Evolutionary conservation across 2,113 vertebrate genomes (phyloP).

Genomic region (Takifugu bimaculatus): DNA sequence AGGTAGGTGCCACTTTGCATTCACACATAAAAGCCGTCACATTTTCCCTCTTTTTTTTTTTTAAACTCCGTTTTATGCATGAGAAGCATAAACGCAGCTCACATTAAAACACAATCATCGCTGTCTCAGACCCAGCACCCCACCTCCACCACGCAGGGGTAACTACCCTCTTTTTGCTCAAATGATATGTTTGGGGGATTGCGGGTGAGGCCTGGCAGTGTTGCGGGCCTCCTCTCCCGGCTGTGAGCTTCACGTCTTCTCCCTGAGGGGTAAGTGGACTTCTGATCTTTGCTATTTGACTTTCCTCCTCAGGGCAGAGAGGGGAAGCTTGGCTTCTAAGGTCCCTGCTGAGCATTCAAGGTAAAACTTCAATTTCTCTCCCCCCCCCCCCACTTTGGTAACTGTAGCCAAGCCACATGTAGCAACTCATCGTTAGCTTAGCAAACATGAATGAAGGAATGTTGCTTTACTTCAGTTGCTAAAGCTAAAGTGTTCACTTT

Average conservation of each 20-base stretch:
- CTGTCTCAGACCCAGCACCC: constrained; percentile 37
- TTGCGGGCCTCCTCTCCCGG: constrained; percentile 67
- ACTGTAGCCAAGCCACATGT: constrained; percentile 10
- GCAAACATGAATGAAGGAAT: not conserved
- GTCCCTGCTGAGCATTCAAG: constrained; percentile 73
- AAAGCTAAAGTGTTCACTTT: constrained; percentile 10
- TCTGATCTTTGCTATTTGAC: constrained; percentile 69
- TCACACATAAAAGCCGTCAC: constrained; percentile 31
- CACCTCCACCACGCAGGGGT: constrained; percentile 40
- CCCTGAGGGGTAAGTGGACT: constrained; percentile 73
- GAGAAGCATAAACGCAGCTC: constrained; percentile 44
- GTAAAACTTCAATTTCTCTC: constrained; percentile 60
- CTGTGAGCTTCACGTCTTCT: constrained; percentile 68
- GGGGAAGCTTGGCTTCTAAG: constrained; percentile 69
- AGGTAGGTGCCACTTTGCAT: constrained; percentile 77
- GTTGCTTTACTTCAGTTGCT: too few species aligned
- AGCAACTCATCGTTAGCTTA: constrained; percentile 20
- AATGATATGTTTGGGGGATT: constrained; percentile 37
- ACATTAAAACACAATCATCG: constrained; percentile 45
- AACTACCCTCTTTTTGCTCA: constrained; percentile 47
- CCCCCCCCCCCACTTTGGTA: constrained; percentile 14
- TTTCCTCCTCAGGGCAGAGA: constrained; percentile 74
- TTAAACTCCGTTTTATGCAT: constrained; percentile 62
- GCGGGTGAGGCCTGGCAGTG: constrained; percentile 48
- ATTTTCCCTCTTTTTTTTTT: constrained; percentile 18